Evolutionary conservation across 2,888 invertebrate species (phyloP), one percentile per base, ranked within the genome.

Genomic region (Drosophila subquinaria): DNA sequence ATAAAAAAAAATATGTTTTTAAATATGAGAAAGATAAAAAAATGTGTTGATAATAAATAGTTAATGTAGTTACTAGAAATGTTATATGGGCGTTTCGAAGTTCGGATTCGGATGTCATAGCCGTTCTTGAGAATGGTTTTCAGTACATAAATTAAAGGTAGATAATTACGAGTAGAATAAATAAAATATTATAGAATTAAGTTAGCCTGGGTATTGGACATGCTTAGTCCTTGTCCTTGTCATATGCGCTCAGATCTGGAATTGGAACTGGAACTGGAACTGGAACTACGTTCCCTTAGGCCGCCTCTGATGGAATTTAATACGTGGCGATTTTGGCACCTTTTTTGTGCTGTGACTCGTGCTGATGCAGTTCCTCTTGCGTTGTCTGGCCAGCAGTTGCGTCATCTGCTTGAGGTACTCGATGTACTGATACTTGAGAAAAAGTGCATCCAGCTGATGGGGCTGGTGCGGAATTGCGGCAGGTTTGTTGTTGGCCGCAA

Each of bases 361-460:
- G 23, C 13, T 20, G 9, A 13, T n/a, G 43, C 81, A 69, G 23
- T 38, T 15, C 63, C 11, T 33, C 33, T 71, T 42, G 48, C 80
- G 73, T 63, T 88, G 74, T 1, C 23, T 48, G 30, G 73, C 62
- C 55, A 90, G 61, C 20, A 83, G 47, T 62, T 82, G 76, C 4
- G 80, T 69, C 42, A 90, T 57, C 4, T 80, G 73, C 42, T 79
- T 79, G 45, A 90, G 17, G 50, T 81, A 91, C 60, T 68, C 40
- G 0, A 76, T 60, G 47, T 88, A 92, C 11, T 82, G 72, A 17
- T 72, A 74, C 56, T 92, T 91, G 3, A 82, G 73, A 50, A 90
- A 90, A 43, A 82, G 72, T 2, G 84, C 73, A 57, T 92, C 91
- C 50, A 88, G 36, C 2, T 57, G n/a, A 3, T 59, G 20, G n/a